Evolutionary conservation across 2,797 vertebrate genomes (phyloP), one percentile per base, ranked within the genome.

Genomic region (Myioborus miniatus): DNA sequence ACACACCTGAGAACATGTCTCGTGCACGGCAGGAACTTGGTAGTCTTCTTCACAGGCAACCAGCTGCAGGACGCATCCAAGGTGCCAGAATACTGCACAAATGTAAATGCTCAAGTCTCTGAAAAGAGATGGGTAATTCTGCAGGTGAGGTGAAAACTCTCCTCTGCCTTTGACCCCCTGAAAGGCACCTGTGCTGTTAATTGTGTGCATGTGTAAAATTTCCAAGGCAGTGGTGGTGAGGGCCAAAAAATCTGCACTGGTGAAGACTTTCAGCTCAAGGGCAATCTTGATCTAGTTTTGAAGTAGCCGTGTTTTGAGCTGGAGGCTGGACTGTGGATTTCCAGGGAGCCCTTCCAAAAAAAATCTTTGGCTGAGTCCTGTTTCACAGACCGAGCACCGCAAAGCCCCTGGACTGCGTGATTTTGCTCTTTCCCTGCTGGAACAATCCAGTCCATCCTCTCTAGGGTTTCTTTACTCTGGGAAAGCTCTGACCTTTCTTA

Each of bases 1-100:
- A 5, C 30, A 69, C 37, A 12, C 3, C 0, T 1, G 5, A 52
- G 56, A 29, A 21, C 0, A 0, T 36, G 72, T 34, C 65, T 86
- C 5, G 4, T 0, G 8, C 58, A 69, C 1, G 0, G 37, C 30
- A 36, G 52, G 50, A 47, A 2, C 50, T 67, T 17, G 16, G 52
- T 10, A 52, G 67, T 17, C 39, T 60, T 56, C 15, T 72, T 76
- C 47, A 34, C 44, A 19, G 34, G 32, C 1, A 8, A 15, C 6
- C 24, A 46, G 65, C 21, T 53, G 22, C 86, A 90, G 89, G 75
- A 90, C 32, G 23, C 19, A 29, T 37, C 52, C 49, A 49, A 34
- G 29, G 60, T 75, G 76, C 15, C 11, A 50, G 22, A n/a, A 39
- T 8, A 37, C 50, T 29, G 44, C 44, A 55, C 8, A 21, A 12